Conservation (phyloP, 2,888 invertebrate genomes). For the Microctonus brassicae region DNA sequence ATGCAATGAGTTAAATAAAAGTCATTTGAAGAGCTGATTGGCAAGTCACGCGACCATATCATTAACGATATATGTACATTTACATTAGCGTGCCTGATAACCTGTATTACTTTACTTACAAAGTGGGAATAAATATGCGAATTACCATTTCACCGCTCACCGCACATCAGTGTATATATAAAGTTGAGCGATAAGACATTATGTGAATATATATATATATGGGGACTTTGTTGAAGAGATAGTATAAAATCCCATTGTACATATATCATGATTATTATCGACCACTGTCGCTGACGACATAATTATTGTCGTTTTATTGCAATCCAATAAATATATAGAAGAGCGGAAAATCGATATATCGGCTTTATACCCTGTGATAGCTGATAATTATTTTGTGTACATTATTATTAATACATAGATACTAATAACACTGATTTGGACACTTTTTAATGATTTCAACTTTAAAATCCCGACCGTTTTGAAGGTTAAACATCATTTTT, state of each 20-base stretch:
- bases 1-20: constrained; percentile 1
- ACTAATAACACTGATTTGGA: too few relatives aligned
- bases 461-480: too few relatives aligned
- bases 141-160: constrained; percentile 58
- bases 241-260: constrained; percentile 58
- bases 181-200: constrained; percentile 57
- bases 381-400: too few relatives aligned
- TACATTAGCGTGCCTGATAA: constrained; percentile 34
- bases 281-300: constrained; percentile 26
- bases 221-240: constrained; percentile 52
- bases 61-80: constrained; percentile 29
- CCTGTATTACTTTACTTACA: constrained; percentile 53
- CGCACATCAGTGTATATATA: not conserved
- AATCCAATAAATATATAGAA: too few relatives aligned
- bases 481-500: too few relatives aligned
- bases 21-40: constrained; percentile 30
- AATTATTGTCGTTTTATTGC: too few relatives aligned
- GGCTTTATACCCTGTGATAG: too few relatives aligned
- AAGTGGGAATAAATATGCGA: constrained; percentile 59
- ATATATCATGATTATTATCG: constrained; percentile 33
- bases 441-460: too few relatives aligned
- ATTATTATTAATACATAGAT: too few relatives aligned
- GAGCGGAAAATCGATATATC: too few relatives aligned
- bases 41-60: constrained; percentile 37
- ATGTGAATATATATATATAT: too few relatives aligned